phyloP scores from a whole-genome alignment of 2,797 vertebrate species.

The Gambelia wislizenii region DNA sequence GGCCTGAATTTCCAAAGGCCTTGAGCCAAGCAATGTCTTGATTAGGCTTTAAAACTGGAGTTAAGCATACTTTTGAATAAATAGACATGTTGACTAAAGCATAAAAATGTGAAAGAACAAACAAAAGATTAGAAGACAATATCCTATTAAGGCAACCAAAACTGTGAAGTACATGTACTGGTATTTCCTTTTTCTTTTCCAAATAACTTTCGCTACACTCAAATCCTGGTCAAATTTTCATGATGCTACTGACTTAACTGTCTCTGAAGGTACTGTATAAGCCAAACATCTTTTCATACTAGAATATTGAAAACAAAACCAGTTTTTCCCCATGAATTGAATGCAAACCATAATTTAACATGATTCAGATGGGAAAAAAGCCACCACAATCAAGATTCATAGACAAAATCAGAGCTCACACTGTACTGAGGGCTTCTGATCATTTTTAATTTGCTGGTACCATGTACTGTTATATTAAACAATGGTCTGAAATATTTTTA shows the following conservation, averaged over 20 bases:
- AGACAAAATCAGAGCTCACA: conserved; percentile 68
- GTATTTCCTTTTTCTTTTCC: conserved; percentile 58
- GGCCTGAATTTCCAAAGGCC: conserved; percentile 42
- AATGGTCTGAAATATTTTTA: conserved; percentile 71
- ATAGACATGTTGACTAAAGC: conserved; percentile 45
- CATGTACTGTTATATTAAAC: conserved; percentile 65
- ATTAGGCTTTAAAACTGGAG: conserved; percentile 53
- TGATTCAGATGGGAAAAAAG: conserved; percentile 82
- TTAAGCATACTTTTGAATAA: conserved; percentile 53
- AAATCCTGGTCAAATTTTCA: conserved; percentile 90
- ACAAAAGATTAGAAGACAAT: conserved; percentile 71
- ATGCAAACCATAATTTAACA: conserved; percentile 82
- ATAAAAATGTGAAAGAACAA: conserved; percentile 66
- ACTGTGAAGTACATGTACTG: conserved; percentile 47
- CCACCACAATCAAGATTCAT: conserved; percentile 87
- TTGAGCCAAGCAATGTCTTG: conserved; percentile 25
- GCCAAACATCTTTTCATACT: conserved; percentile 76
- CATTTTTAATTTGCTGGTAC: conserved; percentile 55
- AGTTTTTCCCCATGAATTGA: conserved; percentile 83
- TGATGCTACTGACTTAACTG: conserved; percentile 86
- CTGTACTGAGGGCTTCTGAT: conserved; percentile 64
- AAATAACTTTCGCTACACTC: conserved; percentile 64
- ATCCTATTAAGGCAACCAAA: conserved; percentile 77
- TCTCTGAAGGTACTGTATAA: conserved; percentile 82
- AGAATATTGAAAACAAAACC: conserved; percentile 76